A percentile compares a stretch with the other conserved stretches of the same genome.
phyloP scores from a whole-genome alignment of 1,140 invertebrate genomes.

The Lasioglossum albipes region DNA sequence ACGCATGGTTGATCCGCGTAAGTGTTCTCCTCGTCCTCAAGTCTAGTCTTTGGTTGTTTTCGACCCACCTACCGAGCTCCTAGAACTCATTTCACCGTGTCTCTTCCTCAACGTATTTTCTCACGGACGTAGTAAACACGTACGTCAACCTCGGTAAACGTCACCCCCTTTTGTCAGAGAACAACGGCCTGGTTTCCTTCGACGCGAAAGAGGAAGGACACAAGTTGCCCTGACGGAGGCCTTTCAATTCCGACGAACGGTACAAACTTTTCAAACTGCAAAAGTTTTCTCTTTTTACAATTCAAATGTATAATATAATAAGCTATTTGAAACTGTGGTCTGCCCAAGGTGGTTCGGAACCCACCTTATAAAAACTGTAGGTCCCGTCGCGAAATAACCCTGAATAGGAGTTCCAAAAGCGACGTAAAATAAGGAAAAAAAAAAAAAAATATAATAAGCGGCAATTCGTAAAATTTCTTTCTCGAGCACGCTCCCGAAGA shows the following conservation, averaged over 20 bases:
- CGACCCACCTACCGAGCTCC: constrained; percentile 50
- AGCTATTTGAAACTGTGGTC: too few relatives aligned
- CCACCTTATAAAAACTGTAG: too few relatives aligned
- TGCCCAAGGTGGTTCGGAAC: too few relatives aligned
- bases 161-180: background rate
- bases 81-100: constrained; percentile 2
- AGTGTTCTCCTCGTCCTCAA: constrained; percentile 45
- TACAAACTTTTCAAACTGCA: too few relatives aligned
- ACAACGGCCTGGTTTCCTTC: constrained; percentile 13
- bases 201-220: background rate
- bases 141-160: constrained; percentile 44
- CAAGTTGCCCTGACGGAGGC: background rate
- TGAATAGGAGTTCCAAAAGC: too few relatives aligned
- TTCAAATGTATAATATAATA: too few relatives aligned
- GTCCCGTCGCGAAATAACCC: too few relatives aligned
- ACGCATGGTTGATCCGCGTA: constrained; percentile 58
- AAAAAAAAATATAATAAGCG: too few relatives aligned
- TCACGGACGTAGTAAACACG: constrained; percentile 45
- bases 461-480: constrained; percentile 1
- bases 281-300: too few relatives aligned
- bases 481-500: constrained; percentile 34
- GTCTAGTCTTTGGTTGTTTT: constrained; percentile 51
- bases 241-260: background rate
- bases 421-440: too few relatives aligned
- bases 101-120: constrained; percentile 57